phyloP scores from a whole-genome alignment of 2,888 invertebrate genomes.

The Tridacna crocea region DNA sequence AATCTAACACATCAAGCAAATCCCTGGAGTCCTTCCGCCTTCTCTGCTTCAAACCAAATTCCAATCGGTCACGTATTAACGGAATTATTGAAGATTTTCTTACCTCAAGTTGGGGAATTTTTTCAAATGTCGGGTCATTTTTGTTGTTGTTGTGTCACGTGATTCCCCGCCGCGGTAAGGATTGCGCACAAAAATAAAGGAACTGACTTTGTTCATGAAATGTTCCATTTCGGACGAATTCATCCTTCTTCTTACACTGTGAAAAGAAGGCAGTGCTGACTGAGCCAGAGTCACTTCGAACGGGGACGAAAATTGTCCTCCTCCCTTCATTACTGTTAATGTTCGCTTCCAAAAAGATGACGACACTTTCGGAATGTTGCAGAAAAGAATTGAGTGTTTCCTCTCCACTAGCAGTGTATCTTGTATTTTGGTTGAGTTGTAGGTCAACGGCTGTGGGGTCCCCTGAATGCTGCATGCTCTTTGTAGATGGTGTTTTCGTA shows the following conservation, averaged over 20 bases:
- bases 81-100: too few species aligned
- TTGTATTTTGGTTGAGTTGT: conserved; percentile 25
- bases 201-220: conserved; percentile 30
- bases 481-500: conserved; percentile 9
- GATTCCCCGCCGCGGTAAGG: too few species aligned
- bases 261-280: background rate
- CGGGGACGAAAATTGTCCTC: conserved; percentile 28
- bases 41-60: too few species aligned
- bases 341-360: conserved; percentile 58
- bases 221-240: background rate
- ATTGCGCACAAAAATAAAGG: conserved; percentile 72
- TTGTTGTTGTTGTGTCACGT: too few species aligned
- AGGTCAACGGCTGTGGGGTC: conserved; percentile 20
- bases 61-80: too few species aligned
- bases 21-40: too few species aligned
- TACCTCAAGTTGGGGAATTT: too few species aligned
- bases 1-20: too few species aligned
- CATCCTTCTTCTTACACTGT: background rate
- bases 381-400: conserved; percentile 43
- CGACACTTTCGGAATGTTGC: conserved; percentile 53
- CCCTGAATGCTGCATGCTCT: conserved; percentile 3
- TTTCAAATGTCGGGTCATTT: too few species aligned
- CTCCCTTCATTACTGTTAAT: conserved; percentile 37
- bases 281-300: conserved; percentile 31
- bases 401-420: conserved; percentile 16